Conservation (phyloP, 2,113 vertebrate species). For the zebrafish (Danio rerio) region DNA sequence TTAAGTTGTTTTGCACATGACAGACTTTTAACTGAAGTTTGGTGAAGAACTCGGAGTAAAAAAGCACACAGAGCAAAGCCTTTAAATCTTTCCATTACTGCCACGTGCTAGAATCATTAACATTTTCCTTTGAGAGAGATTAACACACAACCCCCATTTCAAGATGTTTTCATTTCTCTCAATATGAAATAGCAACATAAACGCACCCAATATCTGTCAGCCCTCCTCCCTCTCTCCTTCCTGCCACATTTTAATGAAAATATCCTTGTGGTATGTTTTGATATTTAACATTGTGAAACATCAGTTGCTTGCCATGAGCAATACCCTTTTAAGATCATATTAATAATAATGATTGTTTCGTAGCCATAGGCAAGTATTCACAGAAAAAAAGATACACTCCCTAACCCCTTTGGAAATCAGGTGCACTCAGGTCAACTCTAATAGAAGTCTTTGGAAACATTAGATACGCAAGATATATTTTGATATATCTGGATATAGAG, state of each 20-base stretch:
- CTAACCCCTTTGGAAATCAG: neutral
- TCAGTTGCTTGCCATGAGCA: neutral
- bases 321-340: neutral
- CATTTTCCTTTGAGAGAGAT: neutral
- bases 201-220: neutral
- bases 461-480: too few species aligned
- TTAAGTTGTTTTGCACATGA: neutral
- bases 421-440: neutral
- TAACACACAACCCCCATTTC: neutral
- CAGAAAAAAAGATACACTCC: neutral
- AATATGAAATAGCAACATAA: neutral
- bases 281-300: neutral
- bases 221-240: neutral
- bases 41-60: neutral
- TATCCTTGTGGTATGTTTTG: neutral
- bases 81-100: neutral
- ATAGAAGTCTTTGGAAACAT: too few species aligned
- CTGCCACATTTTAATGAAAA: neutral
- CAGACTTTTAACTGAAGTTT: neutral
- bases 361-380: neutral
- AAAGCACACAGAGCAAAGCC: neutral
- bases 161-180: neutral
- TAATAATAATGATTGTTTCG: neutral
- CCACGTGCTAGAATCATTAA: constrained; percentile 13
- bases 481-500: too few species aligned